Percentiles rank a stretch among this genome's conserved stretches.
Conservation (phyloP, 2,797 vertebrate species). For the Pristis pectinata region DNA sequence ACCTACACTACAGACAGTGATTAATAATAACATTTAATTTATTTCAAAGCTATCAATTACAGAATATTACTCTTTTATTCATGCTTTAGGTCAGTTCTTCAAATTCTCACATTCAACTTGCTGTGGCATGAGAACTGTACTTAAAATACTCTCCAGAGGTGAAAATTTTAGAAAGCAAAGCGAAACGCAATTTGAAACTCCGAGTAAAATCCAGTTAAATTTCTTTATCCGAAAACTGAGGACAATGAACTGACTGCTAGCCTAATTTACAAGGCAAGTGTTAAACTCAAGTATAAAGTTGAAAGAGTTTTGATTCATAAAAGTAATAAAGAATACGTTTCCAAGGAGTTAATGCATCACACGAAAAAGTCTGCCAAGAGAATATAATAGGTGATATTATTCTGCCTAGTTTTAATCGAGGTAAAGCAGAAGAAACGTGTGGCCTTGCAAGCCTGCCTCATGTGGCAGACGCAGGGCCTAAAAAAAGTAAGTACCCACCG, state of each 20-base stretch:
- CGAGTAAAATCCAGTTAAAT: background rate
- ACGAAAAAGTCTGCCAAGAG: background rate
- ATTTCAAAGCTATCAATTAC: background rate
- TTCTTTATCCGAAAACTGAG: background rate
- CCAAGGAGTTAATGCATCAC: background rate
- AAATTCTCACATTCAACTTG: background rate
- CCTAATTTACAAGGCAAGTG: background rate
- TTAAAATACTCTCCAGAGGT: background rate
- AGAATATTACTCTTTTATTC: background rate
- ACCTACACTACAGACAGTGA: background rate
- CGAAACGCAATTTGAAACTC: background rate
- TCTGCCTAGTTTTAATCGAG: background rate
- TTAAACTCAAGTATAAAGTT: background rate
- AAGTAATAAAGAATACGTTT: background rate
- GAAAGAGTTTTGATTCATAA: background rate
- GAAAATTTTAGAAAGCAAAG: background rate
- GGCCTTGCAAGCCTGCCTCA: constrained; percentile 13
- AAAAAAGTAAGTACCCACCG: background rate
- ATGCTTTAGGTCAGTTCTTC: background rate
- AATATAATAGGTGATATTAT: background rate
- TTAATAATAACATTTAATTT: background rate
- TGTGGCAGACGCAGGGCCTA: background rate
- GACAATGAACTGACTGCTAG: background rate
- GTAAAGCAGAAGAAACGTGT: background rate
- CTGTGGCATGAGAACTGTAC: no score